A percentile compares a stretch with the other conserved stretches of the same genome.
Evolutionary conservation across 2,113 vertebrate genomes (phyloP).

Genomic region (Carassius auratus): DNA sequence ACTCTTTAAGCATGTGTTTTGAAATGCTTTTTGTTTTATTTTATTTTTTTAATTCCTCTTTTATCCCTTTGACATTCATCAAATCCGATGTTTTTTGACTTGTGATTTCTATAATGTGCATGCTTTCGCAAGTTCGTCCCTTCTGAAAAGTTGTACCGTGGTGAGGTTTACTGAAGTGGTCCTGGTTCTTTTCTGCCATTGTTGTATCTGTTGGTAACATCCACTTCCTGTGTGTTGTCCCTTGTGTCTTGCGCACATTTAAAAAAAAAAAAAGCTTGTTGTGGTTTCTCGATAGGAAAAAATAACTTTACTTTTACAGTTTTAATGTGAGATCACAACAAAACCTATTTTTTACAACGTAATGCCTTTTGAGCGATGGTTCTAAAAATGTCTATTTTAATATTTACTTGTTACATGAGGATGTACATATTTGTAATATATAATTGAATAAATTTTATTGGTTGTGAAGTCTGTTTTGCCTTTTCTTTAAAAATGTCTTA

Average conservation of each 20-base stretch:
- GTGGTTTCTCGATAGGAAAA: constrained; percentile 79
- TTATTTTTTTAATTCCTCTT: constrained; percentile 48
- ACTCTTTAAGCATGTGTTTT: constrained; percentile 84
- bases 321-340: constrained; percentile 85
- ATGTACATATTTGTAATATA: constrained; percentile 99
- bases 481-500: background rate
- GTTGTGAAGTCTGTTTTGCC: constrained; percentile 82
- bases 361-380: constrained; percentile 97
- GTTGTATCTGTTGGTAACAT: constrained; percentile 71
- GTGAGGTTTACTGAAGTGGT: constrained; percentile 78
- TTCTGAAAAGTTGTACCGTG: constrained; percentile 74
- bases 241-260: constrained; percentile 78
- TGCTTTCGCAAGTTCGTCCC: constrained; percentile 83
- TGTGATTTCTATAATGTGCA: constrained; percentile 86
- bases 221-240: constrained; percentile 80
- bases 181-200: constrained; percentile 72
- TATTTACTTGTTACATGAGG: constrained; percentile 94
- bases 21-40: constrained; percentile 51
- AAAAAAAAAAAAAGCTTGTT: constrained; percentile 66
- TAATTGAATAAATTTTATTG: constrained; percentile 99
- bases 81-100: constrained; percentile 79
- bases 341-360: constrained; percentile 91
- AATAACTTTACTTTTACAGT: constrained; percentile 75
- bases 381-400: constrained; percentile 99
- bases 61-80: constrained; percentile 73